Percentiles rank a stretch among this genome's conserved stretches.
Evolutionary conservation across 2,113 vertebrate species (phyloP).

Genomic region (Mola mola): DNA sequence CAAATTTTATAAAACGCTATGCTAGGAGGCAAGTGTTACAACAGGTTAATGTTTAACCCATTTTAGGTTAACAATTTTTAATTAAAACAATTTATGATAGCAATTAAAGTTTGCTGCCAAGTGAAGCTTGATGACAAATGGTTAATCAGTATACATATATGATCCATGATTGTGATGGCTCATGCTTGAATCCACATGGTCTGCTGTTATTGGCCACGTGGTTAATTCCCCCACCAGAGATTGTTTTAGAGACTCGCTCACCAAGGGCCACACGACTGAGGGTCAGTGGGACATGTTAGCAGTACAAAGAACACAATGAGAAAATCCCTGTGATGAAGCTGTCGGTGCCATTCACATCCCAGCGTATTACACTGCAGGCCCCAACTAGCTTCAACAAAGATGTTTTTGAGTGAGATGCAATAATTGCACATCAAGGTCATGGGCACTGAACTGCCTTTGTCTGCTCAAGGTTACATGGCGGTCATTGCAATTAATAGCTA

Average conservation of each 20-base stretch:
- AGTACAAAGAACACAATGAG: background rate
- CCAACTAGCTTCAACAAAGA: slow-evolving; percentile 41
- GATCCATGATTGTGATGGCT: too few relatives aligned
- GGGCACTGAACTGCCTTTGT: slow-evolving; percentile 29
- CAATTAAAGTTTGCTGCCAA: too few relatives aligned
- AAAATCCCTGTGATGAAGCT: background rate
- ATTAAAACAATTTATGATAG: too few relatives aligned
- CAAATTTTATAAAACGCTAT: too few relatives aligned
- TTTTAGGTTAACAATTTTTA: too few relatives aligned
- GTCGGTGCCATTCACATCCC: background rate
- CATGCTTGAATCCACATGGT: too few relatives aligned
- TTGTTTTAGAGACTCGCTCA: background rate
- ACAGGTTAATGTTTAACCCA: too few relatives aligned
- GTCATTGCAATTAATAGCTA: slow-evolving; percentile 40
- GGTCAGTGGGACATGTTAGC: background rate
- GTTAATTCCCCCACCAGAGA: slow-evolving; percentile 12
- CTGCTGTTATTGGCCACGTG: slow-evolving; percentile 1
- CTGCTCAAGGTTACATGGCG: slow-evolving; percentile 24
- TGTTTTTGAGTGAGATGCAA: slow-evolving; percentile 7
- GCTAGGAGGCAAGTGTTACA: too few relatives aligned
- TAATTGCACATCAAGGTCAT: slow-evolving; percentile 17
- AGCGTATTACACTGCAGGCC: background rate
- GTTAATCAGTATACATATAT: too few relatives aligned
- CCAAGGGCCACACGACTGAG: slow-evolving; percentile 20
- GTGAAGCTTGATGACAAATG: too few relatives aligned